Conservation (phyloP, 2,797 vertebrate species). For the Thamnophis elegans region DNA sequence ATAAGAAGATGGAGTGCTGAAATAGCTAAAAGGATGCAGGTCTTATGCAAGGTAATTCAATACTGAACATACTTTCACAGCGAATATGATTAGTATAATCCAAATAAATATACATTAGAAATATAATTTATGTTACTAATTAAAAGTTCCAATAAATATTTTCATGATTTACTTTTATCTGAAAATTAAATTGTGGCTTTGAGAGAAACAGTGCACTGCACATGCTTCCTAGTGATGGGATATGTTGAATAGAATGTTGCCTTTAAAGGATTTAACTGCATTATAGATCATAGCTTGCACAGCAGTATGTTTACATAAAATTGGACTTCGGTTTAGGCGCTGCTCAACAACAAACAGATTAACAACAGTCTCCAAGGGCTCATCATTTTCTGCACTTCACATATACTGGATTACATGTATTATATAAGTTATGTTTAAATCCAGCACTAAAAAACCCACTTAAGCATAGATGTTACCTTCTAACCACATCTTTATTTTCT, state of each 20-base stretch:
- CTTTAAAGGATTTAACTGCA: background rate
- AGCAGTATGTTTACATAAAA: background rate
- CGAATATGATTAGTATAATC: background rate
- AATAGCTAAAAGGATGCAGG: background rate
- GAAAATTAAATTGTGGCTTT: background rate
- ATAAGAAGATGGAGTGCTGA: background rate
- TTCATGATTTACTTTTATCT: background rate
- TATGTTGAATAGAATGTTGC: background rate
- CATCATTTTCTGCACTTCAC: background rate
- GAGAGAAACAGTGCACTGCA: background rate
- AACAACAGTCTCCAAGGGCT: background rate
- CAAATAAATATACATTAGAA: background rate
- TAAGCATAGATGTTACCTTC: slow-evolving; percentile 72
- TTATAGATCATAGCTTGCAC: background rate
- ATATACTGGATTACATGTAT: background rate
- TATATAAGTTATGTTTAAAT: fast-evolving
- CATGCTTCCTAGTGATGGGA: background rate
- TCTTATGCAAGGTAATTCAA: background rate
- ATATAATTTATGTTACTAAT: background rate
- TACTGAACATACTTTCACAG: background rate
- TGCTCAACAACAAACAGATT: background rate
- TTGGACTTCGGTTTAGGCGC: background rate
- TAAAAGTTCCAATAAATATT: background rate
- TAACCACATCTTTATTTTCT: slow-evolving; percentile 81
- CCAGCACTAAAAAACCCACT: background rate